These are phyloP conservation scores for Campopleginae sp. DNA, from an alignment of 2,888 invertebrate genomes.

Conservation along the genomic window DNA sequence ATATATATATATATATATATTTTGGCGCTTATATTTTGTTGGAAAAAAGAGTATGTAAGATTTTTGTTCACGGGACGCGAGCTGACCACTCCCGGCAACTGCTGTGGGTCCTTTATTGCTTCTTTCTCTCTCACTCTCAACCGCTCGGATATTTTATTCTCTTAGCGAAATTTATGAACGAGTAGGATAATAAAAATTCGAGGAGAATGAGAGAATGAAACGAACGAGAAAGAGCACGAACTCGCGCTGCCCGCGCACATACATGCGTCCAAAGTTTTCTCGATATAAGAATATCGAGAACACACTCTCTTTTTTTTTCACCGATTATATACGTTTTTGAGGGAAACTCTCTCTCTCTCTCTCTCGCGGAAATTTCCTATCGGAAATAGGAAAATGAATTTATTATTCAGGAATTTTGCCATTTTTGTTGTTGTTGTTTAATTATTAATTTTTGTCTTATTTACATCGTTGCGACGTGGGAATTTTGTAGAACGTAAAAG, in stretches of 20 bases:
- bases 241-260: neutral
- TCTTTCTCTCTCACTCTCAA: constrained; percentile 41
- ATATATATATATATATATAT: constrained; percentile 10
- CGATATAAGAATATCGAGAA: constrained; percentile 73
- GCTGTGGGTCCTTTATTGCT: constrained; percentile 57
- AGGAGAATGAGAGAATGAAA: constrained; percentile 47
- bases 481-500: neutral
- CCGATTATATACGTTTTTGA: neutral
- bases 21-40: constrained; percentile 30
- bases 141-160: constrained; percentile 78
- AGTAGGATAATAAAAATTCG: constrained; percentile 81
- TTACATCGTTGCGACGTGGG: neutral
- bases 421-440: too few species aligned
- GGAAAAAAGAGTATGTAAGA: constrained; percentile 45
- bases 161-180: constrained; percentile 82
- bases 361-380: too few species aligned
- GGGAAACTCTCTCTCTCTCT: neutral
- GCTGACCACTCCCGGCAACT: constrained; percentile 56
- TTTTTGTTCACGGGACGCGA: constrained; percentile 52
- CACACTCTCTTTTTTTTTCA: constrained; percentile 42
- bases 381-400: neutral
- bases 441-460: neutral
- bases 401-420: neutral
- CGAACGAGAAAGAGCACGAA: constrained; percentile 34
- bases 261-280: constrained; percentile 53